Conservation (phyloP, 2,888 invertebrate genomes). For the Bembecia ichneumoniformis region DNA sequence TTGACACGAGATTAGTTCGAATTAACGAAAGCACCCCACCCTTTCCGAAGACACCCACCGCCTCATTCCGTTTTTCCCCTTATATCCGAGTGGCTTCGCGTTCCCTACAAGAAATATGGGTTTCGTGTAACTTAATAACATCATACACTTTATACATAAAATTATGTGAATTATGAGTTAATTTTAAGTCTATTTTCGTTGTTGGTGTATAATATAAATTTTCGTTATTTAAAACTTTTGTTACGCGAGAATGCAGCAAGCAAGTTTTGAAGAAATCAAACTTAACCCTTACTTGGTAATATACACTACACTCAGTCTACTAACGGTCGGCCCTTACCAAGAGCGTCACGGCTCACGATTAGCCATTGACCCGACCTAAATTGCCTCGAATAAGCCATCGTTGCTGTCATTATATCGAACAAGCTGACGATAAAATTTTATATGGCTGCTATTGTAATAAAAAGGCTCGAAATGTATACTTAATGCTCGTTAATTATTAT, state of each 20-base stretch:
- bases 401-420: constrained; percentile 40
- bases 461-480: constrained; percentile 9
- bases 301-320: constrained; percentile 10
- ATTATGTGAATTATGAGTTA: background rate
- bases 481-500: background rate
- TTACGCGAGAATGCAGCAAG: no score
- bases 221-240: no score
- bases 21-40: constrained; percentile 16
- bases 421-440: constrained; percentile 36
- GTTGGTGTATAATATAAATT: no score
- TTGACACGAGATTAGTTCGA: constrained; percentile 21
- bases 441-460: constrained; percentile 25
- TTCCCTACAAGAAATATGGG: constrained; percentile 4
- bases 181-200: no score
- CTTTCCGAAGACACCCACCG: constrained; percentile 3
- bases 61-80: constrained; percentile 5
- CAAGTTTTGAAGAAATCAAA: background rate
- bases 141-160: background rate
- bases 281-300: background rate
- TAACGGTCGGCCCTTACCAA: constrained; percentile 24
- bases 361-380: constrained; percentile 56
- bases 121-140: background rate
- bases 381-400: constrained; percentile 44
- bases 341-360: constrained; percentile 35
- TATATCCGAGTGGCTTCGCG: constrained; percentile 1